Evolutionary conservation across 2,888 invertebrate genomes (phyloP), one percentile per base, ranked within the genome.

Genomic region (Exephanes ischioxanthus): DNA sequence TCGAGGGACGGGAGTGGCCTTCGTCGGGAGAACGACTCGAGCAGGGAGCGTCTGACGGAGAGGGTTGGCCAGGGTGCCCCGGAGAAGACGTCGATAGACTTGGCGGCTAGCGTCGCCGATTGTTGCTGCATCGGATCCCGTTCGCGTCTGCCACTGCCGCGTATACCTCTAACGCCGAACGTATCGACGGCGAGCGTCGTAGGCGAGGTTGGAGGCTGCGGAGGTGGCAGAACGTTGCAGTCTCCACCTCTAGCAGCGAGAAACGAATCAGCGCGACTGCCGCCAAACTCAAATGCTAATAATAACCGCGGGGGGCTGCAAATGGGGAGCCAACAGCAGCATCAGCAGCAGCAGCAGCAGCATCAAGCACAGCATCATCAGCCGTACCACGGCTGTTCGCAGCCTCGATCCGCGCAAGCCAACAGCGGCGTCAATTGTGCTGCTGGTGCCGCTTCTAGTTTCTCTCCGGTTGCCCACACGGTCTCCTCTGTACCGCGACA

Each of bases 101-200:
- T 90, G 51, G 87, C 88, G 45, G 86, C 91, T 72, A 91, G 90
- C 83, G 91, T 92, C 11, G 87, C 90, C 78, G 93, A 93, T 82
- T 92, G 93, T 33, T 92, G 93, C 70, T 93, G 93, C 90, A 93
- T 93, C 80, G 92, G 93, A n/a, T 90, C 92, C 2, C 90, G 92
- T n/a, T 92, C 92, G 22, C 91, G 92, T 63, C 85, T 93, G 0
- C 93, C 93, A 53, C 86, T 92, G 80, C 92, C 92, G 37, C 89
- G 91, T 67, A 83, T 90, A 75, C 82, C 89, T 14, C 83, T 87
- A 55, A 87, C 88, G 67, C 63, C 87, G 26, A 81, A 80, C 79
- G 73, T 70, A 63, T 78, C 87, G 85, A 58, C 76, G 68, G 83
- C 84, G 82, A 86, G 78, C 67, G 77, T 83, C 73, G 83, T 68